phyloP scores from a whole-genome alignment of 2,888 invertebrate species.

The Linyphia triangularis region DNA sequence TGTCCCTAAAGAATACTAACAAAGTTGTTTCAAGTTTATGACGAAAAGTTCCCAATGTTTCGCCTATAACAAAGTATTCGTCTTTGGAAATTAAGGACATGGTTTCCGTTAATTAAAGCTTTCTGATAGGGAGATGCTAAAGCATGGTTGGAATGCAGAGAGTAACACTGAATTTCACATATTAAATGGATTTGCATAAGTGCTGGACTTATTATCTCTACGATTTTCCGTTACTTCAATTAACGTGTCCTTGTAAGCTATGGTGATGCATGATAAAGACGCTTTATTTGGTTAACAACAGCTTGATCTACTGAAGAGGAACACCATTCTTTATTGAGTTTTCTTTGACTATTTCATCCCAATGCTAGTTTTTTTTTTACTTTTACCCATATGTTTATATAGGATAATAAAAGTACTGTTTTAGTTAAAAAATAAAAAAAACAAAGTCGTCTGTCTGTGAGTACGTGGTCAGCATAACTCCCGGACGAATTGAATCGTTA shows the following conservation, averaged over 20 bases:
- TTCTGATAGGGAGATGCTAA: slow-evolving; percentile 28
- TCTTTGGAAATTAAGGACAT: slow-evolving; percentile 36
- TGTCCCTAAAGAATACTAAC: slow-evolving; percentile 40
- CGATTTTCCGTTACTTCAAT: slow-evolving; percentile 59
- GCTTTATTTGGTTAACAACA: slow-evolving; percentile 21
- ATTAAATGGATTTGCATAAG: slow-evolving; percentile 67
- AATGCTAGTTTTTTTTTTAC: too few relatives aligned
- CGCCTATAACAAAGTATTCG: background rate
- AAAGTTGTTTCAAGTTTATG: slow-evolving; percentile 36
- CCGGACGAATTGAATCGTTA: too few relatives aligned
- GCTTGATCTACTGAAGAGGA: background rate
- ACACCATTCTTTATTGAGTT: too few relatives aligned
- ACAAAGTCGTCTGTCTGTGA: too few relatives aligned
- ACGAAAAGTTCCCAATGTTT: slow-evolving; percentile 39
- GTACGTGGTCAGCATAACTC: too few relatives aligned
- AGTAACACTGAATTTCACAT: slow-evolving; percentile 48
- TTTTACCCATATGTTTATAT: too few relatives aligned
- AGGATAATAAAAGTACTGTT: too few relatives aligned
- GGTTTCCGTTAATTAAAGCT: slow-evolving; percentile 57
- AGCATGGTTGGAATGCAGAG: slow-evolving; percentile 35
- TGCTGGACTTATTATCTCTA: slow-evolving; percentile 53
- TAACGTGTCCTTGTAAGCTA: slow-evolving; percentile 25
- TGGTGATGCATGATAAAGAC: slow-evolving; percentile 52
- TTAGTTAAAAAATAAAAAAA: too few relatives aligned
- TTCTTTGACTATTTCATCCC: too few relatives aligned